Evolutionary conservation across 2,113 vertebrate genomes (phyloP), one percentile per base, ranked within the genome.

Genomic region (Penelope pileata): DNA sequence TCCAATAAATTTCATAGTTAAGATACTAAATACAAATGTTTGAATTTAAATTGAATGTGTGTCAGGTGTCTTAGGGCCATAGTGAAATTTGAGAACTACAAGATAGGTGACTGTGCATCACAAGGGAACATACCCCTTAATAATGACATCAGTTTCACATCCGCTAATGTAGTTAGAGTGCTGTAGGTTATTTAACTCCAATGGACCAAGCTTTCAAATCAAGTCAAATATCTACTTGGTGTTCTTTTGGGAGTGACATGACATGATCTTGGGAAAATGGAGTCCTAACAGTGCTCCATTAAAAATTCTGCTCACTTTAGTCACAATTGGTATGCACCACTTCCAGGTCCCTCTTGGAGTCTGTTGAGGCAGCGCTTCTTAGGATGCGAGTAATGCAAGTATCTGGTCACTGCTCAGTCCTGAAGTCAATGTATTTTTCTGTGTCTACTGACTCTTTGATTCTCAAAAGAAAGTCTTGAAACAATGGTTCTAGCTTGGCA

Each of bases 91-190:
- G 45, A 58, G 48, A 88, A 92, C 67, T 18, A 11, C 32, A 6
- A 8, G 11, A 43, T 24, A 83, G 79, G 23, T 60, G 66, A 54
- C 85, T 42, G 6, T 32, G 43, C 54, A 62, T 64, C 66, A 27
- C 34, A 79, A 73, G 45, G 30, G 36, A 91, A 83, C 2, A 4
- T 38, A 50, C 58, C 54, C 70, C 74, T 86, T 95, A 86, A 94
- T 91, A 87, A 86, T 90, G 68, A 88, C 85, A 94, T 93, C 92
- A 90, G 38, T 79, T 95, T 90, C 86, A 81, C 51, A 34, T 48
- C 47, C 54, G 32, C 59, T 92, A 83, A 94, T 77, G 59, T 47
- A 76, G 62, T 48, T 76, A 5, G 7, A 91, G 89, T 72, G 72
- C 10, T 73, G 45, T 78, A 70, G 32, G 21, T 95, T 92, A 86